Percentiles rank a stretch among this genome's conserved stretches.
phyloP scores from a whole-genome alignment of 2,797 vertebrate genomes.

The Sebastes umbrosus region DNA sequence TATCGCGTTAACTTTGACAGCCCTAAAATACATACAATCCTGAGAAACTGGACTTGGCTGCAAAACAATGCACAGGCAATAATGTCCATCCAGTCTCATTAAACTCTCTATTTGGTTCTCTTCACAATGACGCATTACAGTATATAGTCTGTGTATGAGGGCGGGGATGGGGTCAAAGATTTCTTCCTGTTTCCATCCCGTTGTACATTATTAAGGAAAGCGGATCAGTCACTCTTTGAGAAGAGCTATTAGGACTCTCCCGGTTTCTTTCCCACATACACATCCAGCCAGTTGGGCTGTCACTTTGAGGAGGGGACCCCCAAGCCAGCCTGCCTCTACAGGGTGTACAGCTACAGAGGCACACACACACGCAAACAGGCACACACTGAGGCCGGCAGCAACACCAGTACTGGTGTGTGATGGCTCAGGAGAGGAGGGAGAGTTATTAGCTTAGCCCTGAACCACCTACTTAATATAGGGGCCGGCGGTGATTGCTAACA shows the following conservation, averaged over 20 bases:
- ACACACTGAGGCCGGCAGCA: conserved; percentile 62
- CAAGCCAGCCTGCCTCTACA: conserved; percentile 67
- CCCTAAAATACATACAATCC: neutral
- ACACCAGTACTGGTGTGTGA: conserved; percentile 80
- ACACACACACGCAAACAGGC: conserved; percentile 41
- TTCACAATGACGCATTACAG: neutral
- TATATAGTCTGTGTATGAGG: conserved; percentile 5
- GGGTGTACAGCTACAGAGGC: conserved; percentile 38
- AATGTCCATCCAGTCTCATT: neutral
- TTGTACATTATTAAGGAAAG: conserved; percentile 49
- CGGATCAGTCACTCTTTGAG: conserved; percentile 47
- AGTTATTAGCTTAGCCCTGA: conserved; percentile 99
- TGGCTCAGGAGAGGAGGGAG: conserved; percentile 95
- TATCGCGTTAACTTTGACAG: neutral
- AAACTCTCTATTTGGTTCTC: neutral
- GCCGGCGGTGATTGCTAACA: conserved; percentile 96
- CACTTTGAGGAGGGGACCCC: conserved; percentile 76
- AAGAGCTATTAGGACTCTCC: conserved; percentile 46
- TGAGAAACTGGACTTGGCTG: neutral
- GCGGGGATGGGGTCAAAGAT: conserved; percentile 13
- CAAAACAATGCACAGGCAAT: neutral
- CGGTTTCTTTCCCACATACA: conserved; percentile 48
- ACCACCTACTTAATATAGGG: conserved; percentile 99
- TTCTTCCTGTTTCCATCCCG: conserved; percentile 44
- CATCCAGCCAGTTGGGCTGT: conserved; percentile 59